Evolutionary conservation across 2,797 vertebrate species (phyloP).

Genomic region (Catostomus latipinnis): DNA sequence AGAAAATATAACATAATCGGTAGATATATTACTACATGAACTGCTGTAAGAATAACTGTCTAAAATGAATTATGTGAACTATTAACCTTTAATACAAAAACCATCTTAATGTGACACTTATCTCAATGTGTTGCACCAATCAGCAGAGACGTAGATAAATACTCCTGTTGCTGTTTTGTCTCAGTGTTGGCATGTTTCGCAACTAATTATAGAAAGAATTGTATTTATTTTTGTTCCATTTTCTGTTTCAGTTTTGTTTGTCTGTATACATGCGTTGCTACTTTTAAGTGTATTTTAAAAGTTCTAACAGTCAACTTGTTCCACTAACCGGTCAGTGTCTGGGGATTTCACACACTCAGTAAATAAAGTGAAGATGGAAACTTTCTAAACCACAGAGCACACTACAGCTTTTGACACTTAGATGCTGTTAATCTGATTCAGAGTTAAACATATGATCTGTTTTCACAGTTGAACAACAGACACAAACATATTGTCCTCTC

Average conservation of each 20-base stretch:
- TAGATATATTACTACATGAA: neutral
- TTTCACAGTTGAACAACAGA: constrained; percentile 6
- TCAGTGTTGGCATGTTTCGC: too few relatives aligned
- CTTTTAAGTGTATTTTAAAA: constrained; percentile 41
- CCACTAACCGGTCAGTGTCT: constrained; percentile 49
- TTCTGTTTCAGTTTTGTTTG: neutral
- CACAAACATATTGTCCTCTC: neutral
- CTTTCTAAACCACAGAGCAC: constrained; percentile 58
- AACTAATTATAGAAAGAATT: neutral
- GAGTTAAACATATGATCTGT: constrained; percentile 23
- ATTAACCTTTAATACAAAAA: neutral
- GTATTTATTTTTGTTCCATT: neutral
- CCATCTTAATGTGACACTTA: too few relatives aligned
- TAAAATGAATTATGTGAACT: neutral
- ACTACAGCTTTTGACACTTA: constrained; percentile 49
- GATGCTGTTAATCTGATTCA: constrained; percentile 50
- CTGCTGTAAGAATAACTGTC: neutral
- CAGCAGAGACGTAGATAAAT: neutral
- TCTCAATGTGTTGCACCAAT: neutral
- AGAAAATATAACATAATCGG: too few relatives aligned
- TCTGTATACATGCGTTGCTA: neutral
- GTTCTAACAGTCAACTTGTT: constrained; percentile 39
- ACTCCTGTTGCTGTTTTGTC: too few relatives aligned
- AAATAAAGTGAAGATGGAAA: constrained; percentile 54
- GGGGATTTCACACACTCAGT: constrained; percentile 44